These are phyloP conservation scores for Condylostylus longicornis DNA, from an alignment of 1,140 invertebrate species.

Conservation along the genomic window DNA sequence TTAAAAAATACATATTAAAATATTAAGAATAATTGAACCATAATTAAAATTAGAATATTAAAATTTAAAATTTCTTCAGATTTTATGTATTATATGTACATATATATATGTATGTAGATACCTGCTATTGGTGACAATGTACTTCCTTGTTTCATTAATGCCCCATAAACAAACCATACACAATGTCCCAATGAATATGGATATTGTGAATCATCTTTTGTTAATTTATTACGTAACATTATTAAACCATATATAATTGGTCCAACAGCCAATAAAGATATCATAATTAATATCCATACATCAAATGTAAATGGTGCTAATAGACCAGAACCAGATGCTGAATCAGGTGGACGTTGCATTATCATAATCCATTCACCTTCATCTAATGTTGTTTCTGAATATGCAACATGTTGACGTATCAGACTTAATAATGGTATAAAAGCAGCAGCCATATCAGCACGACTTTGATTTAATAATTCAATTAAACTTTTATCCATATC, in stretches of 20 bases:
- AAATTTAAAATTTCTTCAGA: background rate
- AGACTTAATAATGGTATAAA: constrained; percentile 55
- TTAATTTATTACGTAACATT: constrained; percentile 40
- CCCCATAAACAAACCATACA: constrained; percentile 76
- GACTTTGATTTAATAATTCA: constrained; percentile 29
- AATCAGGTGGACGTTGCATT: constrained; percentile 60
- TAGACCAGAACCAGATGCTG: constrained; percentile 66
- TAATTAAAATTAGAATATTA: background rate
- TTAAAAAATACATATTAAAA: background rate
- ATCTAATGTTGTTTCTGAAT: constrained; percentile 47
- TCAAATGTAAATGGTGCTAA: constrained; percentile 59
- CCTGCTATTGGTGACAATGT: constrained; percentile 60
- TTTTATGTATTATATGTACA: too few relatives aligned
- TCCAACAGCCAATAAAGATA: constrained; percentile 53
- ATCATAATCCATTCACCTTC: constrained; percentile 60
- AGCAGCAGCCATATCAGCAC: constrained; percentile 54
- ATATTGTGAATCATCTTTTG: constrained; percentile 36
- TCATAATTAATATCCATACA: constrained; percentile 64
- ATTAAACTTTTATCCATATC: constrained; percentile 42
- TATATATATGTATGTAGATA: constrained; percentile 33
- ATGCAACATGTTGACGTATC: constrained; percentile 39
- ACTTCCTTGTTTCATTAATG: constrained; percentile 74
- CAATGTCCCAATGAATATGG: constrained; percentile 49
- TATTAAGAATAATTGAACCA: background rate
- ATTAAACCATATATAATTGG: constrained; percentile 65